A percentile compares a stretch with the other conserved stretches of the same genome.
Evolutionary conservation across 2,888 invertebrate species (phyloP).

Genomic region (Emesis russula): DNA sequence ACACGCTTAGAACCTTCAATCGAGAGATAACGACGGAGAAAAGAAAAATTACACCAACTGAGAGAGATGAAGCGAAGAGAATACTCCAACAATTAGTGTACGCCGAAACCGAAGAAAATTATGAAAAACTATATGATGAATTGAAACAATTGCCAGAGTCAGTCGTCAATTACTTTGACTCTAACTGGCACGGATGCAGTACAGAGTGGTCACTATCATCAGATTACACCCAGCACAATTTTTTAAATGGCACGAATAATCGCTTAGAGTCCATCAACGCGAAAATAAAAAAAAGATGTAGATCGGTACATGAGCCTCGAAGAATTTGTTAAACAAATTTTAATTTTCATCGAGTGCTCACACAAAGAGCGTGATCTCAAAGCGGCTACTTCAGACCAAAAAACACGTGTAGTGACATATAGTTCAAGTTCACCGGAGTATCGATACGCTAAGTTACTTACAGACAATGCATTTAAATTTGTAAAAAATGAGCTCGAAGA

Average conservation of each 20-base stretch:
- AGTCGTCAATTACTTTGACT: constrained; percentile 32
- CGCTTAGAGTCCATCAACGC: neutral
- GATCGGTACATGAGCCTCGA: neutral
- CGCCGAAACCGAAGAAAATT: constrained; percentile 25
- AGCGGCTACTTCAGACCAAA: neutral
- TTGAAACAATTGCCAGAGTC: constrained; percentile 41
- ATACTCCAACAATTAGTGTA: neutral
- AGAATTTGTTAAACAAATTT: neutral
- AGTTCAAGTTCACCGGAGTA: neutral
- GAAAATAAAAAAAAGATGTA: neutral
- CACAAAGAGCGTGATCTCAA: neutral
- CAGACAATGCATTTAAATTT: no score
- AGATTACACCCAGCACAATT: neutral
- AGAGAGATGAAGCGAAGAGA: no score
- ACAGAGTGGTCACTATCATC: neutral
- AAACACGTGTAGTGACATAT: neutral
- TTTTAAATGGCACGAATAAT: neutral
- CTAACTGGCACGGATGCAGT: neutral
- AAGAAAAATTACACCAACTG: constrained; percentile 33
- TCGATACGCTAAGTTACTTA: neutral
- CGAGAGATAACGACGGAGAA: constrained; percentile 48
- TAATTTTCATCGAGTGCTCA: neutral
- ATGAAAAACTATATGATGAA: constrained; percentile 2
- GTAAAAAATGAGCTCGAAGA: no score
- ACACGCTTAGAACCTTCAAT: constrained; percentile 47